Evolutionary conservation across 1,140 invertebrate genomes (phyloP), one percentile per base, ranked within the genome.

Genomic region (Rhopalosiphum padi): DNA sequence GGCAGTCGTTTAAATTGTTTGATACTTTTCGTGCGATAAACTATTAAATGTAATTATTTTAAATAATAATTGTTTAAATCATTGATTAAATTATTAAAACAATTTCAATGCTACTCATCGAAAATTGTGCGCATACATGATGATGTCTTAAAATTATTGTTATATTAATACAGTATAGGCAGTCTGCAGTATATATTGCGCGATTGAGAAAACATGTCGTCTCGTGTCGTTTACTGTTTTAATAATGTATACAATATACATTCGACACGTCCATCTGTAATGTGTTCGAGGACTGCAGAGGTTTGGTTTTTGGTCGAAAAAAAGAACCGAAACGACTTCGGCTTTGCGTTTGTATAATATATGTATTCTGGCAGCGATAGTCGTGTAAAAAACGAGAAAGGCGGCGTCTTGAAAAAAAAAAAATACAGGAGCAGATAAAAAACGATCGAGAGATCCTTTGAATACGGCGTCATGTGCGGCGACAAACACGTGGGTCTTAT

Each of bases 401-500:
- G 43, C 86, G 46, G 43, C 43, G 11, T 87, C 46, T 18, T 87
- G 22, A 48, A 88, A n/a, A 48, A 87, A n/a, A 15, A 86, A 77
- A 77, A 77, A 68, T n/a, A n/a, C 60, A n/a, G 30, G 60, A 77
- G 30, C 60, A 77, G 11, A 77, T 77, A 77, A 77, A 77, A 51
- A 51, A 51, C 30, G 87, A 51, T 51, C 46, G 48, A 77, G 21
- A 51, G 35, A 35, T 51, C 46, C n/a, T 88, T 88, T 88, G 46
- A 85, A 41, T 85, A 25, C 37, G 35, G 37, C 37, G 82, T 37
- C 82, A 83, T 41, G 37, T 83, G 30, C 46, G 46, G 86, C n/a
- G 46, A 51, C 46, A 37, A n/a, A 88, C 46, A 88, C n/a, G n/a
- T 88, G 87, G n/a, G 46, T 88, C n/a, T n/a, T 88, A 88, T 88